Percentiles rank a stretch among this genome's conserved stretches.
Evolutionary conservation across 1,140 invertebrate species (phyloP).

Genomic region (Schlechtendalia chinensis): DNA sequence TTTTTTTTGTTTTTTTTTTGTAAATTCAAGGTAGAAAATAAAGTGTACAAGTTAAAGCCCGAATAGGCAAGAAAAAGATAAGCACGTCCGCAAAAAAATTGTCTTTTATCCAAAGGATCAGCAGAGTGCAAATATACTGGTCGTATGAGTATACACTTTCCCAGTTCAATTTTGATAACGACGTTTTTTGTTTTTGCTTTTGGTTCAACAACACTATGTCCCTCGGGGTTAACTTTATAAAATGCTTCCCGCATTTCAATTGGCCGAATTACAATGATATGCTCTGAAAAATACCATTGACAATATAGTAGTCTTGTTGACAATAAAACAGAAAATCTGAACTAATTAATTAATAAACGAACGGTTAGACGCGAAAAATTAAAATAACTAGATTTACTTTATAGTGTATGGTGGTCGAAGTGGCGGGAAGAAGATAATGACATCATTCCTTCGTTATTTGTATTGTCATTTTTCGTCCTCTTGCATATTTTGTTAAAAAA

Average conservation of each 20-base stretch:
- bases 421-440: too few relatives aligned
- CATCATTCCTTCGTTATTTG: too few relatives aligned
- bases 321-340: not conserved
- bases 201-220: not conserved
- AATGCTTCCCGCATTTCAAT: not conserved
- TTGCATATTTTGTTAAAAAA: too few relatives aligned
- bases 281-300: not conserved
- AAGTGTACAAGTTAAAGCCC: not conserved
- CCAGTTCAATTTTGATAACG: constrained; percentile 29
- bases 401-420: too few relatives aligned
- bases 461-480: too few relatives aligned
- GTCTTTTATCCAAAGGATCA: constrained; percentile 26
- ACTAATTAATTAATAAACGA: too few relatives aligned
- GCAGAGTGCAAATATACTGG: not conserved
- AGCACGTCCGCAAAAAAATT: constrained; percentile 20
- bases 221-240: not conserved
- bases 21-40: not conserved
- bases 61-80: not conserved
- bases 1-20: too few relatives aligned
- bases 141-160: not conserved
- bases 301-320: not conserved
- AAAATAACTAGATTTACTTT: too few relatives aligned
- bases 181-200: not conserved
- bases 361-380: too few relatives aligned
- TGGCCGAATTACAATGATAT: not conserved